These are phyloP conservation scores for Nysson spinosus DNA, from an alignment of 2,888 invertebrate species.

Conservation along the genomic window DNA sequence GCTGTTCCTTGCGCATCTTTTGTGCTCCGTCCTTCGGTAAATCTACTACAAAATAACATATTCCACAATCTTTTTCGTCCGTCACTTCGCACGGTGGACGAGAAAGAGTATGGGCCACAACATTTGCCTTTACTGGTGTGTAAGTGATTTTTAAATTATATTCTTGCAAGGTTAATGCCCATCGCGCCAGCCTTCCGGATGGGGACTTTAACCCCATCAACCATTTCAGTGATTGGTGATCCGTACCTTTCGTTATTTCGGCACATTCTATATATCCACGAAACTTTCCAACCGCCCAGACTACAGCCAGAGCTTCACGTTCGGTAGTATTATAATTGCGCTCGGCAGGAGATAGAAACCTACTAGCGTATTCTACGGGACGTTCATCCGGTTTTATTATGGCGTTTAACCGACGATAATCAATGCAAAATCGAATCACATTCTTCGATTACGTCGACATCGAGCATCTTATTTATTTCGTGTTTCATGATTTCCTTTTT, in stretches of 20 bases:
- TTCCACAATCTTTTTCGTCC: not conserved
- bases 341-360: not conserved
- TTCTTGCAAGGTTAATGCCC: not conserved
- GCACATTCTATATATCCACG: not conserved
- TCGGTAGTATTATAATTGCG: slow-evolving; percentile 7
- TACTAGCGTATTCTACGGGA: not conserved
- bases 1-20: not conserved
- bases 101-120: slow-evolving; percentile 3
- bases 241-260: not conserved
- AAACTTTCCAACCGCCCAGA: not conserved
- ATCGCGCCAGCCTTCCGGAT: slow-evolving; percentile 3
- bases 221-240: slow-evolving; percentile 18
- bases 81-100: not conserved
- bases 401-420: not conserved
- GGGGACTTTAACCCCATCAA: slow-evolving; percentile 12
- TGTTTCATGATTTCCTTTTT: not conserved
- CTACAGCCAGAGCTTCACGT: not conserved
- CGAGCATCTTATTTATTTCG: not conserved
- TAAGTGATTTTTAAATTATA: not conserved
- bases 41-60: not conserved
- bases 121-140: not conserved
- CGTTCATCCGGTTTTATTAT: not conserved
- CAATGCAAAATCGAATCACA: not conserved
- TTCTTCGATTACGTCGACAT: not conserved
- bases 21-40: not conserved